phyloP scores from a whole-genome alignment of 2,797 vertebrate species.

The Labroides dimidiatus region DNA sequence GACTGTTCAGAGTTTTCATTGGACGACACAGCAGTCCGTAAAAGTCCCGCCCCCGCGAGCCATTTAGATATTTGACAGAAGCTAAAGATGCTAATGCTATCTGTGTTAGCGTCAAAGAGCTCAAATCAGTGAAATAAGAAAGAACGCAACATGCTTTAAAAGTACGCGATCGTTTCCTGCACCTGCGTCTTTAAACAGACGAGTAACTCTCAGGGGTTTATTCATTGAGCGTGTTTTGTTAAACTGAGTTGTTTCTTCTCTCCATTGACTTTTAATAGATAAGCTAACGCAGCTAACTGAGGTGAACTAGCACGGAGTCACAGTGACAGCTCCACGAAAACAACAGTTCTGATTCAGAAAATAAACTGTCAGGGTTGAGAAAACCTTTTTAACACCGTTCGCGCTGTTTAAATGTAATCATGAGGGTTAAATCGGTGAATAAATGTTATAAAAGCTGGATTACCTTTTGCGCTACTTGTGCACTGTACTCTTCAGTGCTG shows the following conservation, averaged over 20 bases:
- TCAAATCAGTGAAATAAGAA: background rate
- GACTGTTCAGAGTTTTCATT: background rate
- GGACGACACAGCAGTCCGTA: conserved; percentile 4
- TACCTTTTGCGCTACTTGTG: conserved; percentile 62
- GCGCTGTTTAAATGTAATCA: background rate
- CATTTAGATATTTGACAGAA: conserved; percentile 52
- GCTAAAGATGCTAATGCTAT: conserved; percentile 66
- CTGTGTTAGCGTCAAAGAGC: conserved; percentile 33
- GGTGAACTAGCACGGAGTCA: conserved; percentile 32
- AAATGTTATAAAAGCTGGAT: conserved; percentile 34
- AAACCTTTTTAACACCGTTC: background rate
- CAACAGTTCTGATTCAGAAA: background rate
- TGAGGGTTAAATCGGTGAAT: background rate
- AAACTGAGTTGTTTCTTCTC: conserved; percentile 11
- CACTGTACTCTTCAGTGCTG: conserved; percentile 46
- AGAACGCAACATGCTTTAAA: background rate
- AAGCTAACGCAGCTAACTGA: conserved; percentile 63
- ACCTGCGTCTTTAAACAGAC: fast-evolving
- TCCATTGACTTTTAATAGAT: conserved; percentile 49
- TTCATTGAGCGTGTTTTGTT: conserved; percentile 4
- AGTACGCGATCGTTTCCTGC: background rate
- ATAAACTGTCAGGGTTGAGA: background rate
- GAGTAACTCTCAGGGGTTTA: background rate
- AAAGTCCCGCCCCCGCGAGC: conserved; percentile 22
- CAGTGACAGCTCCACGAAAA: conserved; percentile 25